Evolutionary conservation across 2,113 vertebrate genomes (phyloP), one percentile per base, ranked within the genome.

Genomic region (Cephalophus harveyi): DNA sequence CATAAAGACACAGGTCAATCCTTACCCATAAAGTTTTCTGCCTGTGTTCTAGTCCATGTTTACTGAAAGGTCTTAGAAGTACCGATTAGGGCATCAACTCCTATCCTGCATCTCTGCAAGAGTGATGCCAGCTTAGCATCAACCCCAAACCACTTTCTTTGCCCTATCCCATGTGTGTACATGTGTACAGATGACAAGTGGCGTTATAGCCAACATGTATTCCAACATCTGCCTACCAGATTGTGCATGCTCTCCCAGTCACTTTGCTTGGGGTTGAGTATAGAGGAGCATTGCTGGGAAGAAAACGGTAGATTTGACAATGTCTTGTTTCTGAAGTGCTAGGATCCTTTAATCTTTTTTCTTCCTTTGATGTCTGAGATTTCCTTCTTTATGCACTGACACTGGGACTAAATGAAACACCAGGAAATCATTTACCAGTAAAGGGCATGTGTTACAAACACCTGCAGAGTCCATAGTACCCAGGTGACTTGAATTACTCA

Each of bases 191-290:
- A 84, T 33, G 43, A 78, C 54, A 87, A 71, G 48, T 64, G 83
- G 82, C 46, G 33, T 85, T n/a, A 33, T 8, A 94, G 40, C n/a
- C 86, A 84, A 62, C 33, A 17, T 33, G 14, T 43, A 74, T 57
- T 48, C 54, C 94, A 87, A 93, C 98, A 98, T 98, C 98, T 98
- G 97, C 82, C 97, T 43, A 10, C 94, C 98, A 98, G 97, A 98
- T 89, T 12, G 16, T 55, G 90, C 13, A 13, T 3, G 4, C 76
- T 85, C 83, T 91, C 91, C n/a, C 52, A 74, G 93, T 76, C 93
- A 89, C 86, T 96, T 43, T 23, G 64, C 78, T 96, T 46, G 89
- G 94, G 86, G 93, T 82, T 94, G 91, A n/a, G n/a, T 33, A 36
- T 94, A 82, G 93, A 74, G 40, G 89, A 86, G 30, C 85, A 23